Evolutionary conservation across 2,888 invertebrate species (phyloP), one percentile per base, ranked within the genome.

Genomic region (Apamea sordens): DNA sequence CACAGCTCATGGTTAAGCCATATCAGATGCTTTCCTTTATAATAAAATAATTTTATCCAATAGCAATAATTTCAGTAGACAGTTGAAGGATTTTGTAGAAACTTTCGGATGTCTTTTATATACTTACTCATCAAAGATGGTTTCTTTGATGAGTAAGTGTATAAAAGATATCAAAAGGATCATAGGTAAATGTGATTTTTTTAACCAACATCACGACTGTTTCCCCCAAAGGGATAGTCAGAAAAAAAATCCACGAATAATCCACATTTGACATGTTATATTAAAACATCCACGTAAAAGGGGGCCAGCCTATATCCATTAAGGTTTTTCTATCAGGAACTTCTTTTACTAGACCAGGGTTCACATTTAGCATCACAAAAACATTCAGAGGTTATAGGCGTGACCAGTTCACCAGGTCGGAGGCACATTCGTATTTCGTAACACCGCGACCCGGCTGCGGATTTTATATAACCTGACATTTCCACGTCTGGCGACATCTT

Each of bases 381-480:
- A 8, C 61, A 83, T 81, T 70, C 44, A 80, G 85, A 11, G 82
- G 73, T 73, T 74, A 86, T n/a, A 70, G 6, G 73, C 47, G 44
- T 64, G 53, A 79, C 80, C 88, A 88, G 32, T 67, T 24, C 73
- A 44, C 28, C 69, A 89, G 90, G 89, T 91, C 87, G 86, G 67
- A 85, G 71, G 79, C 41, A 73, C 82, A 77, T 79, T 71, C 68
- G 69, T 53, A 76, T 92, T 89, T 87, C 86, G 89, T 84, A 92
- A 92, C 76, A 67, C 47, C 84, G 83, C 75, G 80, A 86, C 82
- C 69, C 61, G 75, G 72, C 65, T 67, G 78, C 83, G 83, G 77
- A 83, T 86, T 90, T 93, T 93, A 92, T 90, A 86, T 92, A 92
- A 93, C 88, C 86, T 93, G 92, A 91, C 92, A 93, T 93, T 93